Conservation (phyloP, 2,113 vertebrate genomes). For the Parus major region DNA sequence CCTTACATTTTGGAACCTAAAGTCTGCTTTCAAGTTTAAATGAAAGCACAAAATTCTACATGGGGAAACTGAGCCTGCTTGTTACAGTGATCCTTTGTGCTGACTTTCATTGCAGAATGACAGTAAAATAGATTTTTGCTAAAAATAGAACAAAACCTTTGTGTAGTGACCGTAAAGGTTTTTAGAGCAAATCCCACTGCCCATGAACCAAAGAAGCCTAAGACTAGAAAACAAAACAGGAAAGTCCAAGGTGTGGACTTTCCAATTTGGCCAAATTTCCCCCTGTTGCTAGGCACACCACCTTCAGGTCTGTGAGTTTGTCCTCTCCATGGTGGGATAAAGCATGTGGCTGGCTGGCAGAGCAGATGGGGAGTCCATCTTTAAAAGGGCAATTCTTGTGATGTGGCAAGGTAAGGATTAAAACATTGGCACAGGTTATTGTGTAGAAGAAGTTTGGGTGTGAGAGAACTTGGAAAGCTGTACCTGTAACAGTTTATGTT, state of each 20-base stretch:
- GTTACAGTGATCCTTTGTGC: background rate
- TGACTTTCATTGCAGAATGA: background rate
- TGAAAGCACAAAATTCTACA: background rate
- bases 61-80: background rate
- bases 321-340: background rate
- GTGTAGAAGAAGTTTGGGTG: background rate
- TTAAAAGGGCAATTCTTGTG: background rate
- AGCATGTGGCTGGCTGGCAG: background rate
- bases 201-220: background rate
- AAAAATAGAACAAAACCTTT: background rate
- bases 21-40: background rate
- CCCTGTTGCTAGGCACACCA: background rate
- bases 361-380: background rate
- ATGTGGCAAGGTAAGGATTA: background rate
- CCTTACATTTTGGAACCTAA: background rate
- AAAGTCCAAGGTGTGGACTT: background rate
- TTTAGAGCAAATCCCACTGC: background rate
- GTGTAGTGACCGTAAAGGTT: background rate
- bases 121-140: background rate
- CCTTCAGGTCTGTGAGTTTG: background rate
- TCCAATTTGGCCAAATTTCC: background rate
- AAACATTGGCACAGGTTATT: background rate
- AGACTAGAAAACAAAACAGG: background rate
- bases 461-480: background rate
- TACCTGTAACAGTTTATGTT: background rate